Base-by-base conservation (phyloP, 2,797 vertebrate species). In the Pangasius macronema region DNA sequence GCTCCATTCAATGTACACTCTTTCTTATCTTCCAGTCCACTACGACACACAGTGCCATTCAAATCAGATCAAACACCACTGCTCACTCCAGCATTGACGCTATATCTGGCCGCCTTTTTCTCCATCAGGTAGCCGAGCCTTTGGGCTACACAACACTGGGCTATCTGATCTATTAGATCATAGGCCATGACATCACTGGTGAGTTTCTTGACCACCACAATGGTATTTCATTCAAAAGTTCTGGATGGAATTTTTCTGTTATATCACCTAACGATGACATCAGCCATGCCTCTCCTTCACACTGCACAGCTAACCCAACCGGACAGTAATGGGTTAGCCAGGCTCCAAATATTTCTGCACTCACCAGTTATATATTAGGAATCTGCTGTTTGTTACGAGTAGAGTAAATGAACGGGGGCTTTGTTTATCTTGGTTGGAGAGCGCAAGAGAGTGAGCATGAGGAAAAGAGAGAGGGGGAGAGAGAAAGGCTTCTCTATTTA, bases 321-420 rank as follows among this genome's bases (percentile, higher is more conserved):
- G 36, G 79, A 83, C 75, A 49, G 55, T 81, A 89, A 84, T 55
- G 86, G 84, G 85, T 90, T 82, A 88, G 53, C n/a, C 30, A 22
- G 63, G 49, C 82, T 91, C 70, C 65, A 86, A 90, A 87, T 88
- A 89, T 68, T 87, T 57, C 86, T 79, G 70, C 85, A 76, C 81
- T 87, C 87, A 63, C 46, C 7, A 39, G 73, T 86, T 88, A 88
- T 89, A 83, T 91, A 86, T 90, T 89, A 90, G 90, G 90, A 86
- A 86, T 84, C 87, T 87, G 80, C 70, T 87, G 90, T 91, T 90
- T 91, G 87, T 89, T 87, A 90, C 65, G 82, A 85, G 82, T 68
- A 85, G 87, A 88, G 87, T 88, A 90, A 90, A 88, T 89, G 86
- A 82, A 90, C 84, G 2, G 1, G 59, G 77, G 73, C 53, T 85